Evolutionary conservation across 2,113 vertebrate species (phyloP).

Genomic region (Nettapus auritus): DNA sequence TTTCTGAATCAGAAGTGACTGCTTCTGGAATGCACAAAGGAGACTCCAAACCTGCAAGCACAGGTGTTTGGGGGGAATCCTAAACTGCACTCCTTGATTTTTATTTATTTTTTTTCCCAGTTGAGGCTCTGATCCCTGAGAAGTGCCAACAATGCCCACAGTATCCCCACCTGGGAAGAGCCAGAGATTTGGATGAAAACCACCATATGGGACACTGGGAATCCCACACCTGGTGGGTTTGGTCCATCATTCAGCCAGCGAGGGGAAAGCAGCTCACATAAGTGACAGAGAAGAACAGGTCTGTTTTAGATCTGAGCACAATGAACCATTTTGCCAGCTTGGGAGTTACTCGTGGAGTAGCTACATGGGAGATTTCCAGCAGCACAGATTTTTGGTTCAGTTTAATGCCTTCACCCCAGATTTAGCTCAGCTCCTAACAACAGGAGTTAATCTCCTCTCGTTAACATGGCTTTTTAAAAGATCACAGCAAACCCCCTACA

Average conservation of each 20-base stretch:
- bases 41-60: neutral
- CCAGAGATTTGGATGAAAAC: neutral
- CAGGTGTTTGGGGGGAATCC: accelerated
- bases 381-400: neutral
- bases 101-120: neutral
- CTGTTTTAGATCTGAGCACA: neutral
- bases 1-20: neutral
- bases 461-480: neutral
- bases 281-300: neutral
- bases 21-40: neutral
- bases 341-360: neutral
- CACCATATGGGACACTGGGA: accelerated
- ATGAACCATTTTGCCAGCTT: neutral
- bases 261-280: neutral
- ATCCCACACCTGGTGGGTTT: accelerated
- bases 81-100: neutral
- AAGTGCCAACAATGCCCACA: accelerated
- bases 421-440: neutral
- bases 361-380: neutral
- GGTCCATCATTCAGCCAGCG: neutral
- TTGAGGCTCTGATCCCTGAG: neutral
- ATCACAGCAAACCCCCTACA: neutral
- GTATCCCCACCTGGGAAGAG: neutral
- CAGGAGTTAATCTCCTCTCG: neutral
- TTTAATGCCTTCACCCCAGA: neutral